phyloP scores from a whole-genome alignment of 2,113 vertebrate species.

The Anguilla japonica region DNA sequence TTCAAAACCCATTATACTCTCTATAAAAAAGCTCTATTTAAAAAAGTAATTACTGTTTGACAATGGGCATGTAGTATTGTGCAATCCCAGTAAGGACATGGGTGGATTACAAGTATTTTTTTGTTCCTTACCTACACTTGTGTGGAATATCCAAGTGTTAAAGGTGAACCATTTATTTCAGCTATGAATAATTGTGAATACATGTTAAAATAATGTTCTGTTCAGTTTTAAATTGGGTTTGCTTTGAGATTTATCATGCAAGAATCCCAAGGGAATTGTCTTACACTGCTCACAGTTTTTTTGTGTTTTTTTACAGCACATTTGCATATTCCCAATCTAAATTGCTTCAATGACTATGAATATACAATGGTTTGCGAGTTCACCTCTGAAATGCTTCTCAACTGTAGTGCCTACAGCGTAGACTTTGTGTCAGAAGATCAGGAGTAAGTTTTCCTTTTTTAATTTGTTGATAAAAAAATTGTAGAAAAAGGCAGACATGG shows the following conservation, averaged over 20 bases:
- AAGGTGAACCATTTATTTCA: no score
- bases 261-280: not conserved
- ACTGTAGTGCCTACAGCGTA: constrained; percentile 50
- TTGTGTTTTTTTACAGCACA: constrained; percentile 13
- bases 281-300: not conserved
- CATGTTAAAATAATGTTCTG: no score
- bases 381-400: not conserved
- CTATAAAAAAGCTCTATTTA: no score
- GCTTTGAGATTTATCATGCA: not conserved
- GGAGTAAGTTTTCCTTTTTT: constrained; percentile 15
- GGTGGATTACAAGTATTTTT: not conserved
- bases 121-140: no score
- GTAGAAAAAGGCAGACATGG: not conserved
- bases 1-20: not conserved
- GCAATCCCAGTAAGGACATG: not conserved
- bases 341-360: constrained; percentile 44
- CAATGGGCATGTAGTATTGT: no score
- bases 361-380: constrained; percentile 43
- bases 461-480: not conserved
- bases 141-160: no score
- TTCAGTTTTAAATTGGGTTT: no score
- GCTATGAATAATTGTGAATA: no score
- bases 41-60: no score
- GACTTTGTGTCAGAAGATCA: accelerated
- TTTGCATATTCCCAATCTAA: constrained; percentile 6